These are phyloP conservation scores for Neomonachus schauinslandi DNA, from an alignment of 2,113 vertebrate genomes.

Conservation along the genomic window DNA sequence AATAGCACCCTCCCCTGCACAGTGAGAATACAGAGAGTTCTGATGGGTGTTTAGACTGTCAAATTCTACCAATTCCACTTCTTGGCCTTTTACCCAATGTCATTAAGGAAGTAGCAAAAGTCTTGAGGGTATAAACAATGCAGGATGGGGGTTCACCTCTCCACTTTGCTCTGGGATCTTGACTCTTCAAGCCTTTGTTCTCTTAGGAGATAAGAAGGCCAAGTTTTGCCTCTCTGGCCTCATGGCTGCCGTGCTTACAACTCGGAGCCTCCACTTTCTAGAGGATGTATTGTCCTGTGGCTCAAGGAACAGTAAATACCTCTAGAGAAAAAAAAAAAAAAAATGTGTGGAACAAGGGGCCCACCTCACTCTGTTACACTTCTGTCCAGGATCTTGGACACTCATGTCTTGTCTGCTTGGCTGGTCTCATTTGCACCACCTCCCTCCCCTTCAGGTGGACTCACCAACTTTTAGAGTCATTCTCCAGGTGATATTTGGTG, in stretches of 20 bases:
- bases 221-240: not conserved
- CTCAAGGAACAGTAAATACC: not conserved
- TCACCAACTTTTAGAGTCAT: not conserved
- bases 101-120: not conserved
- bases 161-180: not conserved
- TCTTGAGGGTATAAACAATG: not conserved
- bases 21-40: not conserved
- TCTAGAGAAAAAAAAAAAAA: not conserved
- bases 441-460: not conserved
- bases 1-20: not conserved
- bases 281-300: not conserved
- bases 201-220: not conserved
- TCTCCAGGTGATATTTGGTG: not conserved
- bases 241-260: too few species aligned
- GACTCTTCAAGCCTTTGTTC: not conserved
- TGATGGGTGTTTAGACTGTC: not conserved
- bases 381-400: too few species aligned
- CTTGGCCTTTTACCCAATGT: not conserved
- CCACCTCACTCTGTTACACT: not conserved
- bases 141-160: not conserved
- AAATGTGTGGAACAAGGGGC: not conserved
- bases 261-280: too few species aligned
- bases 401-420: not conserved
- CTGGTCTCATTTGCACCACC: fast-evolving
- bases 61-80: not conserved